Percentiles rank a stretch among this genome's conserved stretches.
phyloP scores from a whole-genome alignment of 1,140 invertebrate genomes.

The Drosophila santomea region DNA sequence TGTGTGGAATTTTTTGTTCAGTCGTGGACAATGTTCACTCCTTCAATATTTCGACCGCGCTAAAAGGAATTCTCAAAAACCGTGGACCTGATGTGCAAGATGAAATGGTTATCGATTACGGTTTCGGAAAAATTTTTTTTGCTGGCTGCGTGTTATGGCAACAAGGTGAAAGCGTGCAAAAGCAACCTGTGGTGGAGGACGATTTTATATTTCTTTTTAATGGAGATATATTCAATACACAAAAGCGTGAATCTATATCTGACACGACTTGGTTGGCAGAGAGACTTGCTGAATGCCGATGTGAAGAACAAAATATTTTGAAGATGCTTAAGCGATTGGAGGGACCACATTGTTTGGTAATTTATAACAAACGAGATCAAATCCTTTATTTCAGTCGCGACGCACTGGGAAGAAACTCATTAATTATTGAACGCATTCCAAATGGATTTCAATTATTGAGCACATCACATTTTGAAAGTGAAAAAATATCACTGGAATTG shows the following conservation, averaged over 20 bases:
- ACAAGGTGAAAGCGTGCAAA: constrained; percentile 86
- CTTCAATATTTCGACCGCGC: background rate
- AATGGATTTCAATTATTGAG: constrained; percentile 87
- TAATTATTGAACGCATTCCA: constrained; percentile 88
- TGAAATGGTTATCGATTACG: constrained; percentile 14
- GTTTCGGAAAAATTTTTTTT: constrained; percentile 78
- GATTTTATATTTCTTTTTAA: constrained; percentile 91
- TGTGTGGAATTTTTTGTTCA: constrained; percentile 68
- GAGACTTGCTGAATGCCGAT: constrained; percentile 29
- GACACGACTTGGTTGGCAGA: constrained; percentile 56
- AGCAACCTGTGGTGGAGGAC: constrained; percentile 87
- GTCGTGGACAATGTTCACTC: constrained; percentile 6
- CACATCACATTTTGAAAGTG: constrained; percentile 81
- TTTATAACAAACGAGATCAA: constrained; percentile 88
- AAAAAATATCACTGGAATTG: constrained; percentile 86
- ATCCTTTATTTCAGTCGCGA: constrained; percentile 94
- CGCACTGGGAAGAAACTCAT: constrained; percentile 92
- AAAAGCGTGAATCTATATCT: constrained; percentile 37
- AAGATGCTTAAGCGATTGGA: constrained; percentile 85
- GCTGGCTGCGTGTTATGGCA: constrained; percentile 88
- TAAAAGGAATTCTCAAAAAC: constrained; percentile 36
- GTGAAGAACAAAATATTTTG: constrained; percentile 22
- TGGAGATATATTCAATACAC: constrained; percentile 91
- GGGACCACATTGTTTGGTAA: constrained; percentile 94
- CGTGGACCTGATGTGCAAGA: constrained; percentile 56